Conservation (phyloP, 2,113 vertebrate species). For the Nesogale talazaci region DNA sequence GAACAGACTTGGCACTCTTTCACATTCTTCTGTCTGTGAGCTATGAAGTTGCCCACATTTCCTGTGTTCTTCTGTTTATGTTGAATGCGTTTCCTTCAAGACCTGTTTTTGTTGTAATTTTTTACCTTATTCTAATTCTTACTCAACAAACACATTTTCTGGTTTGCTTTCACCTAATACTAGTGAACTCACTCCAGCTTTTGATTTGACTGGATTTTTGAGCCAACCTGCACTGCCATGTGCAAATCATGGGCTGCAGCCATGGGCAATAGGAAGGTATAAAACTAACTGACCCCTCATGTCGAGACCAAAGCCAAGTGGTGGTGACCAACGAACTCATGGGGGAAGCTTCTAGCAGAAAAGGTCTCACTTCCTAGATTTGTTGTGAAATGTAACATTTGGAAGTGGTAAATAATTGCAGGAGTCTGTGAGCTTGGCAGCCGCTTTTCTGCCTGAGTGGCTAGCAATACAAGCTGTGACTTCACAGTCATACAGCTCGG, state of each 20-base stretch:
- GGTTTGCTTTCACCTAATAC: background rate
- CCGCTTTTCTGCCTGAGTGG: conserved; percentile 63
- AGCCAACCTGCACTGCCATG: background rate
- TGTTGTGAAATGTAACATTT: conserved; percentile 76
- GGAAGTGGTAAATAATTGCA: conserved; percentile 76
- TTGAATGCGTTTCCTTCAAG: background rate
- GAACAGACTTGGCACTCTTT: background rate
- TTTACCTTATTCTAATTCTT: background rate
- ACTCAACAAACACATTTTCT: background rate
- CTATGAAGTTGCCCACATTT: background rate
- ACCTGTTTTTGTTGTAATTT: background rate
- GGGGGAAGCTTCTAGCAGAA: conserved; percentile 59
- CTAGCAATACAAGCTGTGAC: conserved; percentile 68
- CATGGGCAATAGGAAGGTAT: background rate
- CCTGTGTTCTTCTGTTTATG: background rate
- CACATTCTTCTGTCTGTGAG: background rate
- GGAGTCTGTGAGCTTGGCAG: conserved; percentile 66
- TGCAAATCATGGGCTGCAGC: background rate
- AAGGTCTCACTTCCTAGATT: conserved; percentile 54
- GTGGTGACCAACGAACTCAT: conserved; percentile 18
- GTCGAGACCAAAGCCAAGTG: conserved; percentile 27
- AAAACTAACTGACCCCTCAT: background rate
- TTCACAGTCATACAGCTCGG: conserved; percentile 68
- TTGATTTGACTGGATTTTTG: background rate
- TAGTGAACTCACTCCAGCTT: background rate